Percentiles rank a stretch among this genome's conserved stretches.
These are phyloP conservation scores for Perizoma flavofasciatum DNA, from an alignment of 2,888 invertebrate species.

Conservation along the genomic window DNA sequence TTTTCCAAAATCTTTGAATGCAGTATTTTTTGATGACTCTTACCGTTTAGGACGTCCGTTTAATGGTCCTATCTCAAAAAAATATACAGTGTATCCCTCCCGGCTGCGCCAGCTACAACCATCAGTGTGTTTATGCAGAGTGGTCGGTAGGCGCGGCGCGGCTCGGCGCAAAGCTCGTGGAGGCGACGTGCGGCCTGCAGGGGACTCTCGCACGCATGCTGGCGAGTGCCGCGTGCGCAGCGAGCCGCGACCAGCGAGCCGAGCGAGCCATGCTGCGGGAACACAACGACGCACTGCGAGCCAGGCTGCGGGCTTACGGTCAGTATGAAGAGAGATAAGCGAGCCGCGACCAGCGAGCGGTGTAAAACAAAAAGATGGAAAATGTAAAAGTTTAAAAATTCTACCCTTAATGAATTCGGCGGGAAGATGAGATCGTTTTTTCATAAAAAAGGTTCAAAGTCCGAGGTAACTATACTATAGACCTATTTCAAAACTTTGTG, in stretches of 20 bases:
- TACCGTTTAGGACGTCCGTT: no score
- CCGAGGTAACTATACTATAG: no score
- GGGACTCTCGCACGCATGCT: constrained; percentile 54
- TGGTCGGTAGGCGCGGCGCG: constrained; percentile 41
- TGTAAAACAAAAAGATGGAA: no score
- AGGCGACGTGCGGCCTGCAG: constrained; percentile 53
- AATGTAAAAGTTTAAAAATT: no score
- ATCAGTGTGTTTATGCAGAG: constrained; percentile 33
- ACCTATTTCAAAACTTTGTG: no score
- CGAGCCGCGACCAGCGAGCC: constrained; percentile 37
- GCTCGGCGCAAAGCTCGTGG: constrained; percentile 53
- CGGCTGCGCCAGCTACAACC: neutral
- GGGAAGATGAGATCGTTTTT: no score
- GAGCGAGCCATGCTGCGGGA: constrained; percentile 48
- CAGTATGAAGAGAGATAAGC: neutral
- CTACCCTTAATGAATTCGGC: no score
- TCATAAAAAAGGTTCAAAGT: no score
- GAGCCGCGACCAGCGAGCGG: neutral
- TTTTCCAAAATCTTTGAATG: no score
- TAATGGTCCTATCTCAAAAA: no score
- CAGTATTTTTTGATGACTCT: no score
- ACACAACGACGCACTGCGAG: constrained; percentile 46
- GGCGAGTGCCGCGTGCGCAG: constrained; percentile 29
- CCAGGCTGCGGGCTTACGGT: constrained; percentile 23
- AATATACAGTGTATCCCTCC: no score